Conservation (phyloP, 2,113 vertebrate genomes). For the Suncus etruscus region DNA sequence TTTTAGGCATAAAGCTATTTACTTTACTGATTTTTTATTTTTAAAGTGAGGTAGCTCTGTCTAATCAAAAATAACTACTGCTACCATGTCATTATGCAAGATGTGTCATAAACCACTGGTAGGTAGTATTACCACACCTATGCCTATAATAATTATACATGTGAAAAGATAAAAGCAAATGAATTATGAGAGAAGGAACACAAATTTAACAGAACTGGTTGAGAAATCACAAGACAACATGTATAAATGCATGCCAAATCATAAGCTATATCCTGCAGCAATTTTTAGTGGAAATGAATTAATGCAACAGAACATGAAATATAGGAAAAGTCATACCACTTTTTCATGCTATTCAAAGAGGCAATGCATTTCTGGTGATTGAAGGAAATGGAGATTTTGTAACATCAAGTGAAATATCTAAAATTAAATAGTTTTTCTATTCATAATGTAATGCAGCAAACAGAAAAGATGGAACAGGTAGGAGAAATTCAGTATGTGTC, state of each 20-base stretch:
- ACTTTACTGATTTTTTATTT: constrained; percentile 46
- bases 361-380: constrained; percentile 22
- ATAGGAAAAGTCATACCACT: not conserved
- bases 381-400: constrained; percentile 28
- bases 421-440: constrained; percentile 5
- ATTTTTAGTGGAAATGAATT: not conserved
- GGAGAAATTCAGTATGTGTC: not conserved
- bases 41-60: not conserved
- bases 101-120: not conserved
- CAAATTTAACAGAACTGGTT: not conserved
- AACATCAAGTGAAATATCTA: not conserved
- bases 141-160: constrained; percentile 22
- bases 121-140: not conserved
- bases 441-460: not conserved
- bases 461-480: not conserved
- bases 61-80: constrained; percentile 1
- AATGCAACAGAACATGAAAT: constrained; percentile 41
- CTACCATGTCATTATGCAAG: not conserved
- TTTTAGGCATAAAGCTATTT: not conserved
- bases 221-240: constrained; percentile 20
- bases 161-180: constrained; percentile 4
- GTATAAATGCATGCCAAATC: constrained; percentile 15
- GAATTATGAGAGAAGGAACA: not conserved
- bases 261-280: not conserved
- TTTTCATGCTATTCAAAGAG: not conserved